Conservation (phyloP, 2,113 vertebrate species). For the Proterorhinus semilunaris region DNA sequence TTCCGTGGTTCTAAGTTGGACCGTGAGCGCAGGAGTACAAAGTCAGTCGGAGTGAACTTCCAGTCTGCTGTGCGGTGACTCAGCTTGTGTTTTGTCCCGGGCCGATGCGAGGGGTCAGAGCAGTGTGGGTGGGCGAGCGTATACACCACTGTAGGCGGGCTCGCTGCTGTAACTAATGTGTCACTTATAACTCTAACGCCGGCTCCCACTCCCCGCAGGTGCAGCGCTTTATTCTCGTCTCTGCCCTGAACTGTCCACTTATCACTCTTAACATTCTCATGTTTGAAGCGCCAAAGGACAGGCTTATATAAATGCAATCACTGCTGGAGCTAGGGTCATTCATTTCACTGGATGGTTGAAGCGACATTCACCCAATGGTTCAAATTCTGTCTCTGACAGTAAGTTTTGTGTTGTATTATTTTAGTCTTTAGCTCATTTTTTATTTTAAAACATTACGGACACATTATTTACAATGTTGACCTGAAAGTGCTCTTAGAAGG, state of each 20-base stretch:
- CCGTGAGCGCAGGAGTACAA: background rate
- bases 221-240: background rate
- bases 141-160: conserved; percentile 4
- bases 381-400: background rate
- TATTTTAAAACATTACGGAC: no score
- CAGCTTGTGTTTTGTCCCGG: conserved; percentile 43
- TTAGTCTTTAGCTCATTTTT: no score
- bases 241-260: conserved; percentile 9
- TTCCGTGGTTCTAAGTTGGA: conserved; percentile 33
- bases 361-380: background rate
- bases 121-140: conserved; percentile 20
- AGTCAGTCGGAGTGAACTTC: conserved; percentile 13
- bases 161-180: conserved; percentile 10
- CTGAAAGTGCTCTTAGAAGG: no score
- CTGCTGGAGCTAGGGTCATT: background rate
- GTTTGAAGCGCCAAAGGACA: conserved; percentile 2
- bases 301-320: background rate
- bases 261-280: conserved; percentile 1
- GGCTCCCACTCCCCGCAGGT: conserved; percentile 1
- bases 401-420: no score
- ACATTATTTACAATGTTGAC: no score
- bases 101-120: conserved; percentile 32
- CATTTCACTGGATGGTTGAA: background rate
- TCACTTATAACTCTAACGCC: background rate
- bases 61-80: conserved; percentile 30